These are phyloP conservation scores for Prionchulus punctatus DNA, from an alignment of 2,888 invertebrate genomes.

Conservation along the genomic window DNA sequence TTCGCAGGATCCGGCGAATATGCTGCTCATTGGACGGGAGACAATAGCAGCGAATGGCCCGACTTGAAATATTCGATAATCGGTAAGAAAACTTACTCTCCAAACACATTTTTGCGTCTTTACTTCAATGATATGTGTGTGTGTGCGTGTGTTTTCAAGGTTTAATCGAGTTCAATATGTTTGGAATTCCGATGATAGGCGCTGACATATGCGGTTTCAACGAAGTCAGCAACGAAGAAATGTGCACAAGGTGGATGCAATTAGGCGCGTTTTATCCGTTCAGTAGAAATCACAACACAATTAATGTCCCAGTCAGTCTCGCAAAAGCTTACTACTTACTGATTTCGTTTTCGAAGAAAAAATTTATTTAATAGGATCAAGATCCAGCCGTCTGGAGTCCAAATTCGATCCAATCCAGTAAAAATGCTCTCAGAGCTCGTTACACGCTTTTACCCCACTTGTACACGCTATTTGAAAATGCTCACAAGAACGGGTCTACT, in stretches of 20 bases:
- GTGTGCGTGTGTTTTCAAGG: conserved; percentile 19
- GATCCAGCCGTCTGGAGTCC: not conserved
- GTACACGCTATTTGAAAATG: conserved; percentile 41
- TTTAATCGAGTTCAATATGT: conserved; percentile 40
- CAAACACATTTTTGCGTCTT: too few species aligned
- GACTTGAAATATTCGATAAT: conserved; percentile 49
- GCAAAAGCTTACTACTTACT: too few species aligned
- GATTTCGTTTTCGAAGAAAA: too few species aligned
- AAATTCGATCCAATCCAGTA: not conserved
- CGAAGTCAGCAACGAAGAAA: conserved; percentile 23
- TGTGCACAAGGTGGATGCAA: conserved; percentile 45
- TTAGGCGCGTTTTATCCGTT: conserved; percentile 40
- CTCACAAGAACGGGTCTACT: conserved; percentile 34
- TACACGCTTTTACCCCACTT: conserved; percentile 41
- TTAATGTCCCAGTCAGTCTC: not conserved
- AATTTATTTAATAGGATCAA: too few species aligned
- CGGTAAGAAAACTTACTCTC: too few species aligned
- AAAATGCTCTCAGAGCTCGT: not conserved
- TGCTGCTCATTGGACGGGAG: conserved; percentile 41
- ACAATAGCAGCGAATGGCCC: conserved; percentile 45
- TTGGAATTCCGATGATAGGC: conserved; percentile 26
- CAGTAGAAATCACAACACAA: not conserved
- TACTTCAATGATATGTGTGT: too few species aligned
- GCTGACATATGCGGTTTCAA: conserved; percentile 37
- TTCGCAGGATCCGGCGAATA: conserved; percentile 57